These are phyloP conservation scores for Pterois miles DNA, from an alignment of 2,797 vertebrate species.

Conservation along the genomic window DNA sequence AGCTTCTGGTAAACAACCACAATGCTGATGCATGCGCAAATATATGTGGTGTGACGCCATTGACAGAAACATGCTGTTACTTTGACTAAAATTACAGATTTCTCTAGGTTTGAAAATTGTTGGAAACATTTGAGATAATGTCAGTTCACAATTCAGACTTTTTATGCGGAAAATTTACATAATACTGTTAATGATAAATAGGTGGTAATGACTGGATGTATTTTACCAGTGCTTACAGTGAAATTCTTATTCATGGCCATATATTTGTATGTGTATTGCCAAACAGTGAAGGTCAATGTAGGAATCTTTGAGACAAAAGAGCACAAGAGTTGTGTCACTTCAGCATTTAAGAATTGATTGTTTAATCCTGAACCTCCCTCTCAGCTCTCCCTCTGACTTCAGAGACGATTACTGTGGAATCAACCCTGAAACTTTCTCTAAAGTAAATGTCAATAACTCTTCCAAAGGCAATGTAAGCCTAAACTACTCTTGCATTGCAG, in stretches of 20 bases:
- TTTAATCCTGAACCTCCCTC: conserved; percentile 30
- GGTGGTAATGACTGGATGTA: background rate
- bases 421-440: conserved; percentile 6
- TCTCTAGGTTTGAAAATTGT: background rate
- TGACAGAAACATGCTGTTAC: background rate
- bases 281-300: background rate
- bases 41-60: background rate
- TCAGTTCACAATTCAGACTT: too few species aligned
- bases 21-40: too few species aligned
- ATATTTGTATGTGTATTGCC: background rate
- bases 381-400: conserved; percentile 23
- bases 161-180: background rate
- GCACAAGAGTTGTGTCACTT: background rate
- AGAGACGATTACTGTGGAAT: conserved; percentile 38
- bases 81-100: background rate
- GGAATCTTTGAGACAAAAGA: conserved; percentile 7
- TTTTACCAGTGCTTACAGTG: background rate
- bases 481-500: conserved; percentile 1
- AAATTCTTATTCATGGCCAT: background rate
- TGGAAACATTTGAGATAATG: background rate
- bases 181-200: background rate
- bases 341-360: conserved; percentile 31
- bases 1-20: too few species aligned
- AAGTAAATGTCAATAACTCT: conserved; percentile 39
- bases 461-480: background rate